Evolutionary conservation across 2,797 vertebrate genomes (phyloP).

Genomic region (Melanotaenia pygmaea): DNA sequence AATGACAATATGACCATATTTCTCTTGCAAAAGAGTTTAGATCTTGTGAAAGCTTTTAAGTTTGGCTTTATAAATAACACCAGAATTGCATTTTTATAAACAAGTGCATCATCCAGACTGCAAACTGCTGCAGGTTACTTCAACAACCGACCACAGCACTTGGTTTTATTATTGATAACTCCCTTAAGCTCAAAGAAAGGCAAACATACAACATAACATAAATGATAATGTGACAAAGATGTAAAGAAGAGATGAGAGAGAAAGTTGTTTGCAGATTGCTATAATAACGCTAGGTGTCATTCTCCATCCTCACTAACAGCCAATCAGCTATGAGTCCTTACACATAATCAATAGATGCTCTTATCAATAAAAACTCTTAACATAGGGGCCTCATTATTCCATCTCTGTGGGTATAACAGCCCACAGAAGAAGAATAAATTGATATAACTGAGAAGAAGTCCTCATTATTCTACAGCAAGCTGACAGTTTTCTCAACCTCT

Average conservation of each 20-base stretch:
- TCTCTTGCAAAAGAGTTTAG: background rate
- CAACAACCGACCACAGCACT: background rate
- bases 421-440: slow-evolving; percentile 12
- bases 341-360: slow-evolving; percentile 13
- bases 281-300: background rate
- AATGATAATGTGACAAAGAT: background rate
- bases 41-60: background rate
- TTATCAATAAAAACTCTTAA: slow-evolving; percentile 1
- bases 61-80: background rate
- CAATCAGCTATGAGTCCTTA: background rate
- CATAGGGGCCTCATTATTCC: slow-evolving; percentile 10
- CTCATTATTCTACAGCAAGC: slow-evolving; percentile 6
- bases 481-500: background rate
- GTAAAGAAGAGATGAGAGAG: background rate
- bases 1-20: background rate
- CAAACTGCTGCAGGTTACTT: background rate
- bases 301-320: background rate
- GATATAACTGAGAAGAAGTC: slow-evolving; percentile 7
- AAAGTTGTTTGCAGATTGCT: background rate
- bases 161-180: background rate
- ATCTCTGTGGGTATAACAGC: background rate
- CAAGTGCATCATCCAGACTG: background rate
- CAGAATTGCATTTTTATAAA: slow-evolving; percentile 7
- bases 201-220: background rate
- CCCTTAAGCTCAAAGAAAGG: background rate